Conservation (phyloP, 1,140 invertebrate species). For the Dendrolimus kikuchii region DNA sequence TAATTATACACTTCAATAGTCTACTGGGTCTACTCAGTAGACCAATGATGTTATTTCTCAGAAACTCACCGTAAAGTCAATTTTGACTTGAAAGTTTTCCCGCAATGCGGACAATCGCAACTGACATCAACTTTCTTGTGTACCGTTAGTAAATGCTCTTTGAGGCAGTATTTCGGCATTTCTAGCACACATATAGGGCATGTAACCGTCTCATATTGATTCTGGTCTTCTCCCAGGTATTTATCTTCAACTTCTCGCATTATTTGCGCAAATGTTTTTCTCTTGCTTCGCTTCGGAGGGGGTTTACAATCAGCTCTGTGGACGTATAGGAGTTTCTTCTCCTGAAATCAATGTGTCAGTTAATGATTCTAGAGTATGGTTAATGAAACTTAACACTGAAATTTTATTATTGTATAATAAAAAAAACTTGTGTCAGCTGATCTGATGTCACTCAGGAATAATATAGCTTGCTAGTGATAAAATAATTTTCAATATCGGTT, state of each 20-base stretch:
- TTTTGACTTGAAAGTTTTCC: slow-evolving; percentile 21
- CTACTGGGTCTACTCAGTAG: slow-evolving; percentile 4
- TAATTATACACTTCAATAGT: neutral
- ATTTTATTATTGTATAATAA: no score
- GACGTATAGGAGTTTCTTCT: slow-evolving; percentile 10
- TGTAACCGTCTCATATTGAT: slow-evolving; percentile 11
- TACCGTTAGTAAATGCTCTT: slow-evolving; percentile 18
- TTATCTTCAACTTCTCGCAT: slow-evolving; percentile 18
- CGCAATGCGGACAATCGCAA: slow-evolving; percentile 18
- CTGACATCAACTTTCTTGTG: slow-evolving; percentile 20
- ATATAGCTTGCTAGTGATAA: no score
- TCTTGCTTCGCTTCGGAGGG: slow-evolving; percentile 12
- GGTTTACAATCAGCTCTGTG: slow-evolving; percentile 16
- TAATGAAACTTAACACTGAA: no score
- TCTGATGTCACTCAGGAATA: no score
- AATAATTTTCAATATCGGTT: no score
- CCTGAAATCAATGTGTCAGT: slow-evolving; percentile 1
- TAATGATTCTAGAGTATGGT: no score
- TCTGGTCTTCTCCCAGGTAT: slow-evolving; percentile 7
- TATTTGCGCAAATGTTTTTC: slow-evolving; percentile 19
- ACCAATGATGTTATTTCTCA: neutral
- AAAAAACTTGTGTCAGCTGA: no score
- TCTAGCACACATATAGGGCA: slow-evolving; percentile 24
- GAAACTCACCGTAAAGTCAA: slow-evolving; percentile 8
- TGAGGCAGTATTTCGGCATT: slow-evolving; percentile 16